phyloP scores from a whole-genome alignment of 2,888 invertebrate species.

The Spodoptera exigua region DNA sequence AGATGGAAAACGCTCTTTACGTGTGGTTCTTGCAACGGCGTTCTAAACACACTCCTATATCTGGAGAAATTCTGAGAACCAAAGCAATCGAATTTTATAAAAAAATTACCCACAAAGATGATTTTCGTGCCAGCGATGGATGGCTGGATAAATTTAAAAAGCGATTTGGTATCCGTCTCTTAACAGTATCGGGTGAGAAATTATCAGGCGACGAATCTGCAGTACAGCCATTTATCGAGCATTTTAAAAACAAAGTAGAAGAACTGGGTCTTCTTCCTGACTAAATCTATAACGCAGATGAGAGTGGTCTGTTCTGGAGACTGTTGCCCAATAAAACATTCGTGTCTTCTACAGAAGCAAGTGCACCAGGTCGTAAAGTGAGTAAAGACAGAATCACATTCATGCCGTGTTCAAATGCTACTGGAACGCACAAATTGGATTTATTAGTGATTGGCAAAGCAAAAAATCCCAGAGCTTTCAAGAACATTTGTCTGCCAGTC shows the following conservation, averaged over 20 bases:
- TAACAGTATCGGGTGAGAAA: constrained; percentile 59
- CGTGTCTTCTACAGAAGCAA: constrained; percentile 49
- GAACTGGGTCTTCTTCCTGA: constrained; percentile 57
- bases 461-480: constrained; percentile 53
- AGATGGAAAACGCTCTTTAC: constrained; percentile 59
- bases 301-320: constrained; percentile 54
- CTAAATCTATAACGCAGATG: constrained; percentile 60
- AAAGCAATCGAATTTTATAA: constrained; percentile 62
- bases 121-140: constrained; percentile 63
- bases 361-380: constrained; percentile 59
- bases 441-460: constrained; percentile 59
- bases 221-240: constrained; percentile 57
- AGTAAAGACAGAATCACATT: constrained; percentile 58
- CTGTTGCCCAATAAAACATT: constrained; percentile 54
- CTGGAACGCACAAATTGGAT: constrained; percentile 50
- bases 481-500: constrained; percentile 47
- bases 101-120: constrained; percentile 60
- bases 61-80: constrained; percentile 59
- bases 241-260: constrained; percentile 57
- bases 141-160: constrained; percentile 68
- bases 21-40: constrained; percentile 58
- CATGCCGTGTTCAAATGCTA: constrained; percentile 63
- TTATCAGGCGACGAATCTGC: constrained; percentile 58
- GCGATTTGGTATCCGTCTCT: constrained; percentile 59
- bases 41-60: constrained; percentile 57